phyloP scores from a whole-genome alignment of 2,113 vertebrate genomes.

The Dascyllus trimaculatus region DNA sequence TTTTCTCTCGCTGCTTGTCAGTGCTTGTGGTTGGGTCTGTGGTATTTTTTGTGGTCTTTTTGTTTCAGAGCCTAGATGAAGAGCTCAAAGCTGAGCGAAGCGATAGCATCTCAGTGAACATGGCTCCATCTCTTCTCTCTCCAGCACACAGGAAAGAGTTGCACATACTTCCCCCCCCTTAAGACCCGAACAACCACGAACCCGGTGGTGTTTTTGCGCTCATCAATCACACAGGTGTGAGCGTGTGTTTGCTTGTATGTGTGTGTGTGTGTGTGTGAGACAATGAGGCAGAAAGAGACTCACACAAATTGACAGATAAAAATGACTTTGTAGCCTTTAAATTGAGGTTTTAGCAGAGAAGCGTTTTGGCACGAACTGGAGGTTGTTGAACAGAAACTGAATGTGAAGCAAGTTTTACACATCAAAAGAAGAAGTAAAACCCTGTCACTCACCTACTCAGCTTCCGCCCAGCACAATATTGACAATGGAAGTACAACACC shows the following conservation, averaged over 20 bases:
- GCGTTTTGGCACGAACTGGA: neutral
- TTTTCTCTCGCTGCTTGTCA: slow-evolving; percentile 22
- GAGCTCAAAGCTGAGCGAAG: slow-evolving; percentile 76
- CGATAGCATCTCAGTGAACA: slow-evolving; percentile 70
- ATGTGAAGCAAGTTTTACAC: slow-evolving; percentile 53
- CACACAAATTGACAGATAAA: neutral
- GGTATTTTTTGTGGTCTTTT: slow-evolving; percentile 84
- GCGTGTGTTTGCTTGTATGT: slow-evolving; percentile 3
- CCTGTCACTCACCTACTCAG: slow-evolving; percentile 67
- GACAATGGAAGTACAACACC: slow-evolving; percentile 64
- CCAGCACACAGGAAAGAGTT: slow-evolving; percentile 79
- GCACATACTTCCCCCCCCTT: slow-evolving; percentile 30
- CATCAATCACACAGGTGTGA: slow-evolving; percentile 60
- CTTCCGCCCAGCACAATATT: slow-evolving; percentile 67
- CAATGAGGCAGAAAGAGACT: neutral
- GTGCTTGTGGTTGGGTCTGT: slow-evolving; percentile 79
- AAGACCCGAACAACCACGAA: slow-evolving; percentile 64
- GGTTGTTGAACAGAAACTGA: slow-evolving; percentile 58
- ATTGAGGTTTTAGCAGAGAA: slow-evolving; percentile 6
- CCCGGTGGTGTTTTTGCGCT: slow-evolving; percentile 53
- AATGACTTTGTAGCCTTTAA: neutral
- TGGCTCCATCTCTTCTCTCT: slow-evolving; percentile 41
- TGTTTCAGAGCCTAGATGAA: slow-evolving; percentile 78
- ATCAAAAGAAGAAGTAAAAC: slow-evolving; percentile 63
- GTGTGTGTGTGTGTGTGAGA: neutral